phyloP scores from a whole-genome alignment of 2,888 invertebrate species.

The Neoscelio sp. region DNA sequence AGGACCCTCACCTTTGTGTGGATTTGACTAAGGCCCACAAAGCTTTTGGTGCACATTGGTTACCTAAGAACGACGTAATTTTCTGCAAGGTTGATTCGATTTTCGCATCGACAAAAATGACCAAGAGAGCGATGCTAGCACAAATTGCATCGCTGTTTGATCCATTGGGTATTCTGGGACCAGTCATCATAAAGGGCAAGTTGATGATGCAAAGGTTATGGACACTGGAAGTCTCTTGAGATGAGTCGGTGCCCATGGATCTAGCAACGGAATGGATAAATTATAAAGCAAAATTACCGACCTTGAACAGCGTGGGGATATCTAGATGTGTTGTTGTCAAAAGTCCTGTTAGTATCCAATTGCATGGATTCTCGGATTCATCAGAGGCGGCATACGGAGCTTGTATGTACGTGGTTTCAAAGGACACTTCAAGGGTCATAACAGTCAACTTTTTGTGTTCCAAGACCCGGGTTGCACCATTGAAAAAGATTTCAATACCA shows the following conservation, averaged over 20 bases:
- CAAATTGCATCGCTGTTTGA: conserved; percentile 4
- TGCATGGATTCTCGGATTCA: conserved; percentile 1
- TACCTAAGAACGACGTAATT: no score
- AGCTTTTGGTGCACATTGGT: no score
- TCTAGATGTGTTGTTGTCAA: not conserved
- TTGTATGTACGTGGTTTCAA: not conserved
- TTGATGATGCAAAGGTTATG: conserved; percentile 4
- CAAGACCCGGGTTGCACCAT: not conserved
- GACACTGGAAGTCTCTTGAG: not conserved
- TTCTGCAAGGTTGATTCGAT: no score
- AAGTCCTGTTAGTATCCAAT: not conserved
- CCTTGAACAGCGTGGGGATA: not conserved
- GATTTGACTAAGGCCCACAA: no score
- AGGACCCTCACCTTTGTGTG: no score
- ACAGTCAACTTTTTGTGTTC: conserved; percentile 1
- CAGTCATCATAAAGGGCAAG: not conserved
- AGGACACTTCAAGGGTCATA: not conserved
- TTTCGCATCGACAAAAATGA: no score
- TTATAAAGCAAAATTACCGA: not conserved
- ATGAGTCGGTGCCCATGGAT: conserved; percentile 3
- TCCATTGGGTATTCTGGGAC: conserved; percentile 6
- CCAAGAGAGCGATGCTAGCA: not conserved
- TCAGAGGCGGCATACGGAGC: not conserved
- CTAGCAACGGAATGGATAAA: not conserved
- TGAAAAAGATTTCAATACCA: no score